Base-by-base conservation (phyloP, 1,140 invertebrate genomes). In the Homalodisca vitripennis region DNA sequence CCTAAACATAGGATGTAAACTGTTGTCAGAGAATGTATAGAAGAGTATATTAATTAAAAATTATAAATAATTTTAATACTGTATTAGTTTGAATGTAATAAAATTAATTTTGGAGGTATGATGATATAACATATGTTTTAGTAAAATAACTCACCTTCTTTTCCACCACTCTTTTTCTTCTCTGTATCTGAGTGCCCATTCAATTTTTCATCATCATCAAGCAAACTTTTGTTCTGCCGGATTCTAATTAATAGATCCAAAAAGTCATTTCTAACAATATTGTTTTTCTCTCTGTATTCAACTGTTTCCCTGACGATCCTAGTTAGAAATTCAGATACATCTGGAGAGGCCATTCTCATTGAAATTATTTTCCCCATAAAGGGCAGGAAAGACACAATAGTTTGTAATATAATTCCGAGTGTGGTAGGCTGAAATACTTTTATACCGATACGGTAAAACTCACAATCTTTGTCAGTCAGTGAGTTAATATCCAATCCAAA, bases 401-500 rank as follows among this genome's bases (percentile, higher is more conserved):
- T n/a, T 20, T 6, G 17, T 26, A 26, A 47, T 17, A 72, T 51
- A 32, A n/a, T 32, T n/a, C 41, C 29, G 22, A 69, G n/a, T 14
- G 66, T 34, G 1, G 47, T 1, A 2, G 68, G 55, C 3, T 73
- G 65, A 22, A 79, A 73, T 1, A 78, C 51, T 29, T 66, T 70
- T 57, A 68, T 69, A 0, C 78, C 78, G 17, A 76, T 72, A 46
- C 69, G 62, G 12, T 77, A 73, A 72, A 86, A 85, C 66, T 81
- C 78, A 3, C 80, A 81, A 41, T 85, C 75, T 24, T 83, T 80
- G 71, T 86, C 77, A 46, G 77, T 75, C 17, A 87, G 70, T 17
- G 82, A 77, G 66, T 85, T 82, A 71, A 80, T 81, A 62, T 86
- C 76, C 12, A 87, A 75, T 1, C 86, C 87, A 76, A 88, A 88